Percentiles rank a stretch among this genome's conserved stretches.
Conservation (phyloP, 2,888 invertebrate genomes). For the Tryphoninae sp. region DNA sequence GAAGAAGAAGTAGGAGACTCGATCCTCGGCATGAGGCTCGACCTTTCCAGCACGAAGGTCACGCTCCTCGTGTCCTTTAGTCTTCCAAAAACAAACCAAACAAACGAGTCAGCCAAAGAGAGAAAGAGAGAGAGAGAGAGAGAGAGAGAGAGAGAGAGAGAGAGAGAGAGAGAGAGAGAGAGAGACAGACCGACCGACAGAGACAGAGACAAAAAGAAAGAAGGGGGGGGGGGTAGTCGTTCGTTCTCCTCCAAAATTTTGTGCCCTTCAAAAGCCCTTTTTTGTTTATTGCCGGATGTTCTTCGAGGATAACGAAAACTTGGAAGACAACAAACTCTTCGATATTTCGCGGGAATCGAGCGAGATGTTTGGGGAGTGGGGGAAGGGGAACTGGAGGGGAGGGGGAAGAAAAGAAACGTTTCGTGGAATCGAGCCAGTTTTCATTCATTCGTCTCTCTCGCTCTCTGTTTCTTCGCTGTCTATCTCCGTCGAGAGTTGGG, state of each 20-base stretch:
- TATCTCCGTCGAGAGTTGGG: background rate
- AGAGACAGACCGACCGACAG: too few species aligned
- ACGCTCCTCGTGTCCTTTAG: background rate
- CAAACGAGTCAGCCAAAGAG: too few species aligned
- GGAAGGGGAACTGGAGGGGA: background rate
- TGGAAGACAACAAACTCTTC: background rate
- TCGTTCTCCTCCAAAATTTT: background rate
- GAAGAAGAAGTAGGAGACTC: background rate
- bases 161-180: background rate
- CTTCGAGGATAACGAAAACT: background rate
- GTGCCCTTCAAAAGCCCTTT: background rate
- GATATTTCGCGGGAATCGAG: background rate
- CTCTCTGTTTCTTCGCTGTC: background rate
- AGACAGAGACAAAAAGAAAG: background rate
- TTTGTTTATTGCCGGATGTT: background rate
- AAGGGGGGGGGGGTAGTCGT: background rate
- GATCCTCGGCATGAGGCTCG: slow-evolving; percentile 19
- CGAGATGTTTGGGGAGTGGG: background rate
- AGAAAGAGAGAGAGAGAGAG: background rate
- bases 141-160: background rate
- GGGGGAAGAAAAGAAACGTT: slow-evolving; percentile 51
- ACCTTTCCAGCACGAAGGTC: slow-evolving; percentile 47
- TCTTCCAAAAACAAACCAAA: too few species aligned
- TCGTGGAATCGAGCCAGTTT: slow-evolving; percentile 75
- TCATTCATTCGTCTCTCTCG: slow-evolving; percentile 71